Evolutionary conservation across 2,888 invertebrate species (phyloP).

Genomic region (Electrophaes corylata): DNA sequence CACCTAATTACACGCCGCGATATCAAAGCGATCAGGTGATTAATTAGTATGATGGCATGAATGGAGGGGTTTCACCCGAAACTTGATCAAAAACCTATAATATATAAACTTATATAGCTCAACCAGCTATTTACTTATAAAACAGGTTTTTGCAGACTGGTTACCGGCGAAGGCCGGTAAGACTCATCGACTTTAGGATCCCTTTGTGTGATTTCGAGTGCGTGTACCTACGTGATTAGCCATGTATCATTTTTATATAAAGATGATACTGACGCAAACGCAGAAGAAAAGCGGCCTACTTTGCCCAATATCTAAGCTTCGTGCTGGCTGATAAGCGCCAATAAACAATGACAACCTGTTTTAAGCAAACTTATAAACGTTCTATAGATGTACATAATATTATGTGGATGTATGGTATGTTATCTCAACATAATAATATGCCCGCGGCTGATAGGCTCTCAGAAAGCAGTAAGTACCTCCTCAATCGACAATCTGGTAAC

Average conservation of each 20-base stretch:
- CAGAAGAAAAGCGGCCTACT: not conserved
- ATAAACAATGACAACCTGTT: not conserved
- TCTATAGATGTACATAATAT: not conserved
- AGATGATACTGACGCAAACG: not conserved
- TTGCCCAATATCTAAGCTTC: too few relatives aligned
- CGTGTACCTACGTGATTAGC: too few relatives aligned
- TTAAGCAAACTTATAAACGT: not conserved
- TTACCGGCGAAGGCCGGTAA: not conserved
- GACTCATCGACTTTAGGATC: not conserved
- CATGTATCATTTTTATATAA: too few relatives aligned
- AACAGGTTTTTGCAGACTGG: not conserved
- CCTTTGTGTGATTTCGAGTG: too few relatives aligned
- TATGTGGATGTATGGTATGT: not conserved
- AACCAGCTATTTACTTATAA: not conserved
- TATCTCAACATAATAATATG: constrained; percentile 5
- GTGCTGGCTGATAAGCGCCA: not conserved
- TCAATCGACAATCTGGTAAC: constrained; percentile 10
- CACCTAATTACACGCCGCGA: constrained; percentile 22
- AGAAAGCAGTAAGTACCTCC: not conserved
- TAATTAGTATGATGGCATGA: constrained; percentile 31
- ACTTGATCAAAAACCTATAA: constrained; percentile 17
- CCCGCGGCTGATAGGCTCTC: constrained; percentile 1
- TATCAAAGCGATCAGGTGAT: constrained; percentile 29
- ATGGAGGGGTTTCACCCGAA: constrained; percentile 23
- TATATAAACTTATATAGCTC: constrained; percentile 4